phyloP scores from a whole-genome alignment of 1,140 invertebrate species.

The Mya arenaria region DNA sequence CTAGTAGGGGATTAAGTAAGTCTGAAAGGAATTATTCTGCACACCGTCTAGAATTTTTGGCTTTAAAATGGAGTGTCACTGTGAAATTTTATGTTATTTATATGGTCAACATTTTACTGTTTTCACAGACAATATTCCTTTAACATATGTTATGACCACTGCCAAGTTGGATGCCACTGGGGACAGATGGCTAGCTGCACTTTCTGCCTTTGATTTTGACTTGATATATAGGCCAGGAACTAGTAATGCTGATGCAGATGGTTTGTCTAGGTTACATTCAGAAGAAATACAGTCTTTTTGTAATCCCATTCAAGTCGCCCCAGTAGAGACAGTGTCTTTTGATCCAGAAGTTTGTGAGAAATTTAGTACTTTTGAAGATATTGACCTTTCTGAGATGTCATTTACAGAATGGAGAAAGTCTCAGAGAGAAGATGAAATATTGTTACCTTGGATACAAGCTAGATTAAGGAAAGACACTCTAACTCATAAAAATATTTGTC shows the following conservation, averaged over 20 bases:
- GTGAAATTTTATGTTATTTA: slow-evolving; percentile 43
- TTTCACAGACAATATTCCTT: slow-evolving; percentile 22
- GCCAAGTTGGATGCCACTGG: slow-evolving; percentile 30
- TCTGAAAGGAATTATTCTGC: slow-evolving; percentile 44
- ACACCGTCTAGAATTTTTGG: slow-evolving; percentile 51
- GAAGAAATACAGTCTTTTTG: no score
- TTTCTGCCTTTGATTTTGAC: slow-evolving; percentile 36
- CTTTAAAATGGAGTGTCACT: slow-evolving; percentile 36
- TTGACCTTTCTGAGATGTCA: no score
- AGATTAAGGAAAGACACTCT: no score
- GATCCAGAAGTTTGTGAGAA: no score
- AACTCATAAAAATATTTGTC: no score
- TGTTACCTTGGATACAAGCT: no score
- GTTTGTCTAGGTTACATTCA: slow-evolving; percentile 13
- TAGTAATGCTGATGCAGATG: slow-evolving; percentile 13
- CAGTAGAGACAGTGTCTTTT: neutral
- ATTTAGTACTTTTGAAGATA: no score
- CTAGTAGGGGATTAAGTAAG: slow-evolving; percentile 37
- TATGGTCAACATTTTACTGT: slow-evolving; percentile 3
- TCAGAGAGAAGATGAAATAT: no score
- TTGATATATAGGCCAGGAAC: slow-evolving; percentile 23
- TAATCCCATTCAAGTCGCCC: no score
- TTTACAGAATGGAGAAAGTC: no score
- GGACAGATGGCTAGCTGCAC: slow-evolving; percentile 18
- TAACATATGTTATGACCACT: slow-evolving; percentile 22